Evolutionary conservation across 30 jellyfish, hydroid and myxozoan genomes (phyloP), one percentile per base, ranked within the genome.

Genomic region (Mastigias papua): DNA sequence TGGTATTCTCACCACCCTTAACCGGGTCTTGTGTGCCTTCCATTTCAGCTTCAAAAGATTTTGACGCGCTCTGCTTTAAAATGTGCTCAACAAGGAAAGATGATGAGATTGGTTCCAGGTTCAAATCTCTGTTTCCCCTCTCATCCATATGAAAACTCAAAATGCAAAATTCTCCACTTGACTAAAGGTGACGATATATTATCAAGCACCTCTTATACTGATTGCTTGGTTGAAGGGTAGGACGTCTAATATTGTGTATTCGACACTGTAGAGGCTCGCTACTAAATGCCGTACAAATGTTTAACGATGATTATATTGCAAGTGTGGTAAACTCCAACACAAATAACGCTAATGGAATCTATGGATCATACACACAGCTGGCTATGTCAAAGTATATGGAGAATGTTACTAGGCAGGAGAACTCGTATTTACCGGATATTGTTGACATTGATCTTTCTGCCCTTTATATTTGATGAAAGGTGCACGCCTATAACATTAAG

Each of bases 71-170:
- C 80, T 97, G 95, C 78, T 90, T 85, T 70, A 94, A 72, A 63
- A 94, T 94, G 63, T 90, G 97, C 73, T 94, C 97, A 29, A 94
- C 99, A 22, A 89, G 89, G 84, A 94, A 94, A 11, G 97, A 82
- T n/a, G 98, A 89, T 34, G 97, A 82, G 68, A 94, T 90, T 16
- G 98, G 95, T 34, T 90, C 97, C 32, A 89, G 89, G 62, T 73
- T 70, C 88, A 89, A 83, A 61, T 58, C 91, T 34, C 92, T 82
- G 80, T 76, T 63, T 25, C 79, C 86, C 60, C 92, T 57, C 50
- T 70, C 73, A 75, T 89, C 97, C 97, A 89, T 89, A 74, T n/a
- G n/a, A n/a, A n/a, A n/a, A n/a, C n/a, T n/a, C n/a, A n/a, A n/a
- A n/a, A n/a, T n/a, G n/a, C n/a, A n/a, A n/a, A n/a, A n/a, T n/a